Conservation (phyloP, 2,888 invertebrate species). For the Gastrophysa polygoni region DNA sequence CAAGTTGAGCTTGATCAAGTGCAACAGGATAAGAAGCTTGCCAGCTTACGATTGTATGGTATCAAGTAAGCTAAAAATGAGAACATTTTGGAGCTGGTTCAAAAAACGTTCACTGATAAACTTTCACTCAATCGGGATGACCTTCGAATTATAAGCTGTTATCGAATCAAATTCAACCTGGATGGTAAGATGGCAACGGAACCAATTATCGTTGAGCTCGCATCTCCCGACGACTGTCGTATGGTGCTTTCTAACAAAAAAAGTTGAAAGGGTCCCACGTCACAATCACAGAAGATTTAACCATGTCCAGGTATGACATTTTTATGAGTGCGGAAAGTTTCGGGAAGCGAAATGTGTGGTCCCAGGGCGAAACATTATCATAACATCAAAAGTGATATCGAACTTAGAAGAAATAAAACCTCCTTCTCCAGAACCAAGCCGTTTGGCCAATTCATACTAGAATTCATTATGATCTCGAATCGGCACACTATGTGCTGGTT, state of each 20-base stretch:
- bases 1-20: not conserved
- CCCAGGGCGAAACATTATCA: not conserved
- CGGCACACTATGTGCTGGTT: too few relatives aligned
- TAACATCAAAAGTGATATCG: not conserved
- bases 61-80: not conserved
- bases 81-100: not conserved
- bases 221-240: not conserved
- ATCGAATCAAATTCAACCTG: not conserved
- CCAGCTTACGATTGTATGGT: not conserved
- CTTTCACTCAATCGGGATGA: not conserved
- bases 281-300: not conserved
- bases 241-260: not conserved
- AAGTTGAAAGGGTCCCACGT: not conserved
- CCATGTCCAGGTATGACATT: not conserved
- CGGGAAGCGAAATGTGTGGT: not conserved
- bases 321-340: not conserved
- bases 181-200: not conserved
- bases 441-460: too few relatives aligned
- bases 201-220: not conserved
- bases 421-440: too few relatives aligned
- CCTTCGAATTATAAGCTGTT: not conserved
- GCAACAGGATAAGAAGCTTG: not conserved
- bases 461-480: too few relatives aligned
- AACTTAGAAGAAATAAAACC: not conserved
- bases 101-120: not conserved